Conservation (phyloP, 2,113 vertebrate genomes). For the Lagopus leucura region DNA sequence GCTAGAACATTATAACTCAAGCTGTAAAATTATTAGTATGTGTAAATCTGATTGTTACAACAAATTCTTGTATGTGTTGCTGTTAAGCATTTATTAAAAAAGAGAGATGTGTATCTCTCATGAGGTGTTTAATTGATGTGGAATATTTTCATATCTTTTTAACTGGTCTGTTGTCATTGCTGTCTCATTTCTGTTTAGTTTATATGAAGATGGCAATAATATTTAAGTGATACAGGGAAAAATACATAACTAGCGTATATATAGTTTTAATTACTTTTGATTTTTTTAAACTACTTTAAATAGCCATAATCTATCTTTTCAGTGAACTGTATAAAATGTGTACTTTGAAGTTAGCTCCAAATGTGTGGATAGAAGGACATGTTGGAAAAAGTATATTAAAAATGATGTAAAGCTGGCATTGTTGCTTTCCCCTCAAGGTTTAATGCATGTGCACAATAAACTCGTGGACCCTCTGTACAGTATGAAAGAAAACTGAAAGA, state of each 20-base stretch:
- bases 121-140: background rate
- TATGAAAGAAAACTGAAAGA: conserved; percentile 86
- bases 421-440: conserved; percentile 78
- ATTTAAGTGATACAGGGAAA: background rate
- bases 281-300: background rate
- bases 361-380: background rate
- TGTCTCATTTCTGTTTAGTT: background rate
- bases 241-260: background rate
- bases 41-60: background rate
- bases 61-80: background rate
- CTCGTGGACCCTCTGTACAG: conserved; percentile 88
- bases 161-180: background rate
- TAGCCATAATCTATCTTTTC: background rate
- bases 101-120: background rate
- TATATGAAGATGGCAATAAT: background rate
- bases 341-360: conserved; percentile 13
- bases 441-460: conserved; percentile 88
- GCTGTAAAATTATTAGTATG: background rate
- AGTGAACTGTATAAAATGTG: background rate
- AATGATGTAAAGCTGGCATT: conserved; percentile 71
- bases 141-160: background rate
- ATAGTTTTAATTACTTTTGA: background rate
- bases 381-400: conserved; percentile 10
- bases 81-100: background rate
- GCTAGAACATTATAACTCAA: background rate